Percentiles rank a stretch among this genome's conserved stretches.
phyloP scores from a whole-genome alignment of 2,113 vertebrate species.

The Phodopus roborovskii region DNA sequence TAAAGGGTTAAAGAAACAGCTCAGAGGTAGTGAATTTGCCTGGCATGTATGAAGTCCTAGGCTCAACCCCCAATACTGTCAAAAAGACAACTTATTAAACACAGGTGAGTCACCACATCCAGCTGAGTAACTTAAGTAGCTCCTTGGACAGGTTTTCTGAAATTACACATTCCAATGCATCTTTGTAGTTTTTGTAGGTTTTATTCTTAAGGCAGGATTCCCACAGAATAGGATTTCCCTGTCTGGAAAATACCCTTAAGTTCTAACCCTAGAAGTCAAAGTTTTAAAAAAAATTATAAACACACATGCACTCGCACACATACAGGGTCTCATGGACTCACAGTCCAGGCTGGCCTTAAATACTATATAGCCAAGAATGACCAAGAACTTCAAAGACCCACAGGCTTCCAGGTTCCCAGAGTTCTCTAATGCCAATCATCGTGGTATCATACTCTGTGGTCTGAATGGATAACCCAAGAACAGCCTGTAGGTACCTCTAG shows the following conservation, averaged over 20 bases:
- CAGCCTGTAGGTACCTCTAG: too few relatives aligned
- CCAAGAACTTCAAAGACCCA: background rate
- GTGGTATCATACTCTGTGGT: background rate
- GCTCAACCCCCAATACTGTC: background rate
- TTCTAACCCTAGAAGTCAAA: conserved; percentile 44
- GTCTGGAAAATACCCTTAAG: background rate
- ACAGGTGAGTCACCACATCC: background rate
- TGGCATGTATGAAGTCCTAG: background rate
- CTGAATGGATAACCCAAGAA: background rate
- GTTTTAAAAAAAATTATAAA: background rate
- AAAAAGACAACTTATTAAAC: background rate
- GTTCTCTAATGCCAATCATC: background rate
- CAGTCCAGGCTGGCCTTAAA: background rate
- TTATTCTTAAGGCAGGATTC: conserved; percentile 12
- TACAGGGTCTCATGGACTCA: background rate
- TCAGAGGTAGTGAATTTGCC: background rate
- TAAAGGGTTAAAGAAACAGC: background rate
- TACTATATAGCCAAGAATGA: background rate
- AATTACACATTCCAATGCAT: background rate
- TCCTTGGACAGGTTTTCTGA: background rate
- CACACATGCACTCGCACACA: too few relatives aligned
- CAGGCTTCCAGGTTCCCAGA: background rate
- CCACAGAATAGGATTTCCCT: background rate
- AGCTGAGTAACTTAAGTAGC: background rate
- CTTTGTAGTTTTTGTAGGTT: background rate